A percentile compares a stretch with the other conserved stretches of the same genome.
Evolutionary conservation across 1,140 invertebrate species (phyloP).

Genomic region (Monochamus saltuarius): DNA sequence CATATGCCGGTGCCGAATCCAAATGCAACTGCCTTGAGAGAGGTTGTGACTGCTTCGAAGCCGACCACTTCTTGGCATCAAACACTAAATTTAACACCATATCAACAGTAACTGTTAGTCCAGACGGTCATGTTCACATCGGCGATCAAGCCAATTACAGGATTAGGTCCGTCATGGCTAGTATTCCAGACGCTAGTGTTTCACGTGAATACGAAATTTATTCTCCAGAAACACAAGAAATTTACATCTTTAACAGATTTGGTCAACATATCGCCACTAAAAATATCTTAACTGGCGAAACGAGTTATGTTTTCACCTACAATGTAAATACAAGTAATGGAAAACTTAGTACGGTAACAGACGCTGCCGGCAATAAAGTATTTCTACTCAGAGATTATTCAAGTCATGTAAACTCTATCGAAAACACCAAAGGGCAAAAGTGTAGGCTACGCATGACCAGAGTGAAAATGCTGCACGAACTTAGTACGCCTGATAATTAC

Average conservation of each 20-base stretch:
- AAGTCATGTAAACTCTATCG: constrained; percentile 87
- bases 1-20: constrained; percentile 91
- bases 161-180: constrained; percentile 89
- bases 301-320: constrained; percentile 90
- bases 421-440: constrained; percentile 92
- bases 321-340: constrained; percentile 96
- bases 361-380: constrained; percentile 91
- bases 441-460: constrained; percentile 85
- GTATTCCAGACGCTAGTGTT: constrained; percentile 82
- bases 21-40: constrained; percentile 92
- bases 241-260: constrained; percentile 94
- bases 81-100: constrained; percentile 94
- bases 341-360: constrained; percentile 88
- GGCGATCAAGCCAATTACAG: constrained; percentile 90
- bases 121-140: constrained; percentile 91
- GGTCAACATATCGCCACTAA: constrained; percentile 91
- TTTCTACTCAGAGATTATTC: constrained; percentile 87
- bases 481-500: constrained; percentile 88
- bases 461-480: constrained; percentile 84
- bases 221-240: constrained; percentile 91
- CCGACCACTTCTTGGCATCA: constrained; percentile 86
- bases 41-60: constrained; percentile 88
- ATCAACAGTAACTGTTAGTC: constrained; percentile 88
- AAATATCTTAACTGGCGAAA: constrained; percentile 90
- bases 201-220: constrained; percentile 91